A percentile compares a stretch with the other conserved stretches of the same genome.
Conservation (phyloP, 2,797 vertebrate species). For the Lepus oiostolus region DNA sequence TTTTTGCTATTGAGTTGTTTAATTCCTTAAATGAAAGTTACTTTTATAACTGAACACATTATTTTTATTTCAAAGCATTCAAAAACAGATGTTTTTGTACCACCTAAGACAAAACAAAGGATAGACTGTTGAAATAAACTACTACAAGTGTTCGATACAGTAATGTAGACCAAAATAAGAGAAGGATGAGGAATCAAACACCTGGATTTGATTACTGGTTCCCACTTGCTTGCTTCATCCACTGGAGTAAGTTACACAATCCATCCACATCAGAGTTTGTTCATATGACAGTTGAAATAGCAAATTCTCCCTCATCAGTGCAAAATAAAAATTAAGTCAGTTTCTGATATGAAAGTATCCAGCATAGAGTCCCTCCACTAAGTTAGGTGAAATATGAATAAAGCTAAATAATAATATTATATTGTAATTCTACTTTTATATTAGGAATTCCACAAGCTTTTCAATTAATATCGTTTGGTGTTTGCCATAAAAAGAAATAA, state of each 20-base stretch:
- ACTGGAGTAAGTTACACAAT: not conserved
- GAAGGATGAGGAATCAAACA: not conserved
- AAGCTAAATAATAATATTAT: constrained; percentile 26
- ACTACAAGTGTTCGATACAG: not conserved
- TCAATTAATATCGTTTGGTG: not conserved
- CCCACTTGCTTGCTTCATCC: not conserved
- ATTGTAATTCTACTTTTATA: constrained; percentile 3
- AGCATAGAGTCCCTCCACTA: not conserved
- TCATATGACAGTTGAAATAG: not conserved
- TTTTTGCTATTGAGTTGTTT: too few species aligned
- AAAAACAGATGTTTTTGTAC: constrained; percentile 49
- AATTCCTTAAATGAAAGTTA: too few species aligned
- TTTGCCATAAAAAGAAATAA: constrained; percentile 46
- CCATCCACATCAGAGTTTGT: not conserved
- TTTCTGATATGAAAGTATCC: not conserved
- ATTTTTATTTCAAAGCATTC: constrained; percentile 56
- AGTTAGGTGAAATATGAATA: not conserved
- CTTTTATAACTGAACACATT: constrained; percentile 11
- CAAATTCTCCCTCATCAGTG: not conserved
- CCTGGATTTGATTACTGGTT: not conserved
- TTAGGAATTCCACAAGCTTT: constrained; percentile 28
- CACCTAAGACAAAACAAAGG: not conserved
- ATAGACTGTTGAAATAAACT: not conserved
- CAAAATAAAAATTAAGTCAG: constrained; percentile 13
- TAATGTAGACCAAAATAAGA: not conserved